Conservation (phyloP, 2,797 vertebrate species). For the Acridotheres tristis region DNA sequence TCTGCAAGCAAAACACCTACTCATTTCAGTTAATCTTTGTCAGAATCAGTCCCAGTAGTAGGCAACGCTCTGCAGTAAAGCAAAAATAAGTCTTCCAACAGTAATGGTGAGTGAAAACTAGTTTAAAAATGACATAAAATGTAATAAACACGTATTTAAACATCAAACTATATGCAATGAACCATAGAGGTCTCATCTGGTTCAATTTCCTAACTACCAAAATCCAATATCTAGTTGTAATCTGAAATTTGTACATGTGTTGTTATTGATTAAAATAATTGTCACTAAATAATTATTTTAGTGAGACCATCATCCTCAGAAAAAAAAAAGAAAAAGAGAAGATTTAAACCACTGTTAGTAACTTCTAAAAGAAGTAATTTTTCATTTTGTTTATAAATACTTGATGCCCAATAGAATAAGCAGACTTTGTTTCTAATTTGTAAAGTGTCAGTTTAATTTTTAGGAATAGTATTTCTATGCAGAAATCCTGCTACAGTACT, state of each 20-base stretch:
- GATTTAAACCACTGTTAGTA: background rate
- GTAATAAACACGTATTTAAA: background rate
- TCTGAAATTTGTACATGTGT: background rate
- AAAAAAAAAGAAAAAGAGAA: background rate
- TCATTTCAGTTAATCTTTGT: slow-evolving; percentile 20
- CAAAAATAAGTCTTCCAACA: background rate
- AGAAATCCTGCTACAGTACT: background rate
- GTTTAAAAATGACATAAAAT: background rate
- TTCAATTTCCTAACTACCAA: background rate
- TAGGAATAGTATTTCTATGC: background rate
- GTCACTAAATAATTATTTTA: background rate
- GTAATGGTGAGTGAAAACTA: background rate
- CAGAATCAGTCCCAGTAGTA: background rate
- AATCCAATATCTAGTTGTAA: background rate
- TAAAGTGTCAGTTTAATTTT: background rate
- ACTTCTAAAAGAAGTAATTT: background rate
- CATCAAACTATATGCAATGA: background rate
- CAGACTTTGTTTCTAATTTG: background rate
- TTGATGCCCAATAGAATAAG: background rate
- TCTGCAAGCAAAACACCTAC: slow-evolving; percentile 39
- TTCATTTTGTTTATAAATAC: background rate
- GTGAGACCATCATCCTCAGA: background rate
- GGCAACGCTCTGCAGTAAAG: background rate
- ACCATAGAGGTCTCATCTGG: background rate
- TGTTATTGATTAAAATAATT: background rate